Base-by-base conservation (phyloP, 2,797 vertebrate species). In the Pangasius djambal region DNA sequence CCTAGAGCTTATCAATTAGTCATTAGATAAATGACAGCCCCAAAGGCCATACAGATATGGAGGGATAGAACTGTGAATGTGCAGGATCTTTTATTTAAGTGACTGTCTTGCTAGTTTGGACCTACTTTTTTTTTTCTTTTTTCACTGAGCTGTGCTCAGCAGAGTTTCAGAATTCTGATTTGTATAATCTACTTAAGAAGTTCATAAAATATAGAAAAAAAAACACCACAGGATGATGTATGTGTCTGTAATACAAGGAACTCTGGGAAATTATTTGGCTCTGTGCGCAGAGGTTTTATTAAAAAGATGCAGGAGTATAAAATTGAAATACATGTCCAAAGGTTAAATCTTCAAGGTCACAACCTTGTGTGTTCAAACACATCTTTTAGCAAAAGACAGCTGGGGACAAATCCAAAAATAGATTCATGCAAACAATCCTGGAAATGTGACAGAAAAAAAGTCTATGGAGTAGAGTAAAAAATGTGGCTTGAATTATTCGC, bases 1-100 rank as follows among this genome's bases (percentile, higher is more conserved):
- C 50, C 77, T 6, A 55, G 77, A 79, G 77, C 50, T 52, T 55
- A 79, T 55, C n/a, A 78, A 18, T 78, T 52, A 52, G 75, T 52
- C 28, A 55, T 78, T 50, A 78, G 50, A 31, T 77, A 50, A 50
- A 52, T 50, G 48, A 15, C n/a, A 79, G 52, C 77, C 50, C 15
- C 28, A 52, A 20, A 28, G 50, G 15, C 6, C n/a, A 9, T 31
- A 52, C 4, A 78, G 25, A 70, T 70, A 40, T 69, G 31, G 31
- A 72, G 2, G 34, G 0, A 40, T 37, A 48, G 72, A 72, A 72
- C 37, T 25, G 20, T 48, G 9, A 75, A 25, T 75, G 40, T 48
- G 72, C 40, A 75, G 40, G 40, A 55, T 50, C 75, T 52, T 52
- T n/a, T 78, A 78, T 78, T 78, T 31, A 52, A 50, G 18, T 40